phyloP scores from a whole-genome alignment of 2,888 invertebrate species.

The Buathra laborator region DNA sequence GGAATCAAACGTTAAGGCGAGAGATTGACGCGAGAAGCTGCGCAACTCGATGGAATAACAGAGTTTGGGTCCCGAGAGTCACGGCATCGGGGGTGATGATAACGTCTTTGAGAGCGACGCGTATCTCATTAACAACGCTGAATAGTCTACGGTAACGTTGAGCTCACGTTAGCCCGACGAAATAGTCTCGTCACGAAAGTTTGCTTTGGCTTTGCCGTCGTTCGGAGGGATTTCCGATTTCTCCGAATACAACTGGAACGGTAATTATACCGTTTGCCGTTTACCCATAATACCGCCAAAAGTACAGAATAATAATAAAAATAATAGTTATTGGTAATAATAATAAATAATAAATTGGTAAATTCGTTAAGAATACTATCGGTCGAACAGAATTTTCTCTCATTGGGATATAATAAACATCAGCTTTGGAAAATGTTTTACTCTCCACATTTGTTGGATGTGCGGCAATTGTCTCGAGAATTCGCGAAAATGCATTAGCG shows the following conservation, averaged over 20 bases:
- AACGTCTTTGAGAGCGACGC: slow-evolving; percentile 10
- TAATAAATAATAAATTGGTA: not conserved
- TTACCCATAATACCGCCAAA: not conserved
- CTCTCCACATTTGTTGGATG: not conserved
- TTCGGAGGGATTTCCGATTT: not conserved
- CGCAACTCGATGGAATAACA: not conserved
- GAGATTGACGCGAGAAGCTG: slow-evolving; percentile 2
- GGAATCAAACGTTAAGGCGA: not conserved
- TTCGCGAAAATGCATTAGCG: not conserved
- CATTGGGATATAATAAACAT: not conserved
- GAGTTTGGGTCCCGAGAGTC: not conserved
- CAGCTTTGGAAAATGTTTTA: not conserved
- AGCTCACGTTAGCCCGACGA: slow-evolving; percentile 1
- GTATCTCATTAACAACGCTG: slow-evolving; percentile 25
- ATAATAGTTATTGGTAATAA: not conserved
- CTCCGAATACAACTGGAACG: not conserved
- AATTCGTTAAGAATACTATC: not conserved
- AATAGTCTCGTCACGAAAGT: not conserved
- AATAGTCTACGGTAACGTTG: not conserved
- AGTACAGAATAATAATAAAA: too few relatives aligned
- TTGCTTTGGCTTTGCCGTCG: not conserved
- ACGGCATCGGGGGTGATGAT: not conserved
- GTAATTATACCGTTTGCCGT: not conserved
- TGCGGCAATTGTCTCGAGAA: not conserved
- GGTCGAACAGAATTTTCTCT: not conserved